Percentiles rank a stretch among this genome's conserved stretches.
phyloP scores from a whole-genome alignment of 2,888 invertebrate genomes.

The Cacoxenus indagator region DNA sequence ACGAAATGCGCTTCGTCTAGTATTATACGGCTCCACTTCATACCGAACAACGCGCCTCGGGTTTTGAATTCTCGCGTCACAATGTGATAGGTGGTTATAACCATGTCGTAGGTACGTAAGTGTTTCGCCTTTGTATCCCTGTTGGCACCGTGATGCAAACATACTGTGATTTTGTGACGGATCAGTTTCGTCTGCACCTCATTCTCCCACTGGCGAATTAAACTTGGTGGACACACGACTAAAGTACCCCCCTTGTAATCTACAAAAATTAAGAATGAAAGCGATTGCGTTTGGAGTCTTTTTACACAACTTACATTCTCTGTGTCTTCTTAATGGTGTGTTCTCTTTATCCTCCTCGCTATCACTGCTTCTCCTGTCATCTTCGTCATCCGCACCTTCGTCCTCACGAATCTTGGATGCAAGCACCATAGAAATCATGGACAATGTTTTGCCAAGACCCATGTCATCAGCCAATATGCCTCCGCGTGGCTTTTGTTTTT shows the following conservation, averaged over 20 bases:
- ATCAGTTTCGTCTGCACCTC: slow-evolving; percentile 80
- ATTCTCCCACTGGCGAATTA: slow-evolving; percentile 90
- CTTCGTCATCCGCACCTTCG: slow-evolving; percentile 56
- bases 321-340: slow-evolving; percentile 58
- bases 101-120: slow-evolving; percentile 82
- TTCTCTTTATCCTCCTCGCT: slow-evolving; percentile 47
- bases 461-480: slow-evolving; percentile 84
- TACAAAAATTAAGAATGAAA: slow-evolving; percentile 43
- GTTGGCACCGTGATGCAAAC: slow-evolving; percentile 86
- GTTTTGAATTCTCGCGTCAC: slow-evolving; percentile 76
- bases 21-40: slow-evolving; percentile 88
- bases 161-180: slow-evolving; percentile 75
- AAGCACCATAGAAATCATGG: slow-evolving; percentile 83
- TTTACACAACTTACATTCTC: slow-evolving; percentile 54
- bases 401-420: slow-evolving; percentile 72
- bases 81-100: slow-evolving; percentile 90
- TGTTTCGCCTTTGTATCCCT: slow-evolving; percentile 76
- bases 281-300: background rate
- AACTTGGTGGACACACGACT: slow-evolving; percentile 93
- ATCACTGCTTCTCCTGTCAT: slow-evolving; percentile 38
- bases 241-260: slow-evolving; percentile 80
- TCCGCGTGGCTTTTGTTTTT: slow-evolving; percentile 85
- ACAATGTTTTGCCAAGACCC: slow-evolving; percentile 79
- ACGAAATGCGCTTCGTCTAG: slow-evolving; percentile 95
- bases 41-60: slow-evolving; percentile 75